Percentiles rank a stretch among this genome's conserved stretches.
Evolutionary conservation across 2,888 invertebrate species (phyloP).

Genomic region (Netelia fuscicornis): DNA sequence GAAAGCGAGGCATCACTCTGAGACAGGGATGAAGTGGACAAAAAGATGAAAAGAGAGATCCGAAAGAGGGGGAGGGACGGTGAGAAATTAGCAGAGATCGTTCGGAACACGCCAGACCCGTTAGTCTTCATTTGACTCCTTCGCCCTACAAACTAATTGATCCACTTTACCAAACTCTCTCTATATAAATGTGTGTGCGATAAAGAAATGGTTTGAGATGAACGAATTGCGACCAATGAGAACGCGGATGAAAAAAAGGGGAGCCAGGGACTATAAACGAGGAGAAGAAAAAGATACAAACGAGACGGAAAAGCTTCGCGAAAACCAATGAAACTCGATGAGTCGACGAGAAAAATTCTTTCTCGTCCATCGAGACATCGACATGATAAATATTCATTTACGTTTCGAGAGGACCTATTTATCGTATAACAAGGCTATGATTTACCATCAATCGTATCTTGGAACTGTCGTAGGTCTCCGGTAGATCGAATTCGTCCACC

Average conservation of each 20-base stretch:
- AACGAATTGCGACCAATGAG: constrained; percentile 45
- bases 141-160: constrained; percentile 53
- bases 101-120: constrained; percentile 53
- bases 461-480: background rate
- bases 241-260: constrained; percentile 12
- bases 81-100: constrained; percentile 45
- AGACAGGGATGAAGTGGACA: constrained; percentile 9
- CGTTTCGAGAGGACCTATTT: constrained; percentile 28
- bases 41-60: constrained; percentile 26
- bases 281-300: constrained; percentile 23
- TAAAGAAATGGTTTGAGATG: constrained; percentile 32
- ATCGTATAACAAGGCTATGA: constrained; percentile 1
- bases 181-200: constrained; percentile 2
- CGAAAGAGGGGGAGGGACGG: background rate
- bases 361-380: background rate
- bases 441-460: constrained; percentile 30
- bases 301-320: constrained; percentile 36
- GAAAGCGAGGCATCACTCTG: background rate
- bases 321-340: constrained; percentile 57
- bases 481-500: background rate
- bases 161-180: constrained; percentile 51
- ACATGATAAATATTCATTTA: constrained; percentile 56
- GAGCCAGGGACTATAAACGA: constrained; percentile 4
- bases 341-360: constrained; percentile 54
- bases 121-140: constrained; percentile 70